Evolutionary conservation across 2,113 vertebrate genomes (phyloP).

Genomic region (Chaetodon trifascialis): DNA sequence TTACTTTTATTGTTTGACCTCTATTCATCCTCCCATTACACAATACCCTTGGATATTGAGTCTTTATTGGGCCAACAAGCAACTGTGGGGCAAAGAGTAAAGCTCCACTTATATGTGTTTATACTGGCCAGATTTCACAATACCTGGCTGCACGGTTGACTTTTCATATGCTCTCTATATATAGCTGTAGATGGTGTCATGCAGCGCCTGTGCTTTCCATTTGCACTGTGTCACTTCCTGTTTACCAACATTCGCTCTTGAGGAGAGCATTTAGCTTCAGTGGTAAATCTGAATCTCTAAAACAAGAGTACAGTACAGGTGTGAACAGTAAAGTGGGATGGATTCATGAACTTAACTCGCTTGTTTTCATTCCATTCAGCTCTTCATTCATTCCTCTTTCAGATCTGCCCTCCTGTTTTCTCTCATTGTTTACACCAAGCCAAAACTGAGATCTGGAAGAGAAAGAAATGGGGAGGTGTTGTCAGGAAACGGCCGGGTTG

Average conservation of each 20-base stretch:
- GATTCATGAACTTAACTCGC: not conserved
- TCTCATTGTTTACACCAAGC: slow-evolving; percentile 54
- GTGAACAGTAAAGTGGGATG: not conserved
- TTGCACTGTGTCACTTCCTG: slow-evolving; percentile 47
- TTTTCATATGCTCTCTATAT: slow-evolving; percentile 38
- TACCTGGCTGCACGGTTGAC: slow-evolving; percentile 49
- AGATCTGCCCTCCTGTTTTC: slow-evolving; percentile 24
- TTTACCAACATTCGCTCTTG: slow-evolving; percentile 23
- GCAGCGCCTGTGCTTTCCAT: slow-evolving; percentile 60
- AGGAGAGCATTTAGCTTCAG: not conserved
- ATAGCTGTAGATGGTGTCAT: slow-evolving; percentile 44
- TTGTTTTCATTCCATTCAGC: slow-evolving; percentile 3
- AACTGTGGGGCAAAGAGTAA: slow-evolving; percentile 48
- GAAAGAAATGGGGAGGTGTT: slow-evolving; percentile 3
- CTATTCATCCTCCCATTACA: slow-evolving; percentile 34
- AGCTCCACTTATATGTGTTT: slow-evolving; percentile 51
- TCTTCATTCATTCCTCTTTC: slow-evolving; percentile 32
- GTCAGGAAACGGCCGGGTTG: not conserved
- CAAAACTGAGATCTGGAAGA: slow-evolving; percentile 46
- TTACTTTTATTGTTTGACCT: slow-evolving; percentile 23
- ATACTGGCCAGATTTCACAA: slow-evolving; percentile 32
- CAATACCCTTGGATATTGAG: slow-evolving; percentile 30
- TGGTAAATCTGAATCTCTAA: not conserved
- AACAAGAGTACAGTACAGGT: not conserved
- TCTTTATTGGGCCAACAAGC: slow-evolving; percentile 41